Evolutionary conservation across 1,140 invertebrate species (phyloP).

Genomic region (Drosophila persimilis): DNA sequence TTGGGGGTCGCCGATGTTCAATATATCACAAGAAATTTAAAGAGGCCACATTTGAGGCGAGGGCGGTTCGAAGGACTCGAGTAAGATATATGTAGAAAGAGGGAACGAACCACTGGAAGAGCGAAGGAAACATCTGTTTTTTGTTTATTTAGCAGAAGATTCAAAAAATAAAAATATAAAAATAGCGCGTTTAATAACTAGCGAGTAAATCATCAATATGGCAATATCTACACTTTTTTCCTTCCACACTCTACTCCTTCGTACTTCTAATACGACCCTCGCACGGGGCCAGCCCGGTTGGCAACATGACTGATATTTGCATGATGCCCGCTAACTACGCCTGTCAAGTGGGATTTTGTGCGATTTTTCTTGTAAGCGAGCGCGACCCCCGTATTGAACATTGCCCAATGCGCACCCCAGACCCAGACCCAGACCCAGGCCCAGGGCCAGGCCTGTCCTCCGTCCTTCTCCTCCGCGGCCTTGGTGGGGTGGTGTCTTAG

Average conservation of each 20-base stretch:
- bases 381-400: slow-evolving; percentile 55
- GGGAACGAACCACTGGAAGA: no score
- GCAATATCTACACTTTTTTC: no score
- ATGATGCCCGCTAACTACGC: slow-evolving; percentile 81
- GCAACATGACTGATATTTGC: slow-evolving; percentile 78
- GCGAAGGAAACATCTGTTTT: no score
- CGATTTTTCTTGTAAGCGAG: slow-evolving; percentile 81
- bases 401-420: slow-evolving; percentile 6
- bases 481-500: slow-evolving; percentile 15
- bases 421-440: no score
- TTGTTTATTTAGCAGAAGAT: no score
- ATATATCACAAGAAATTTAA: slow-evolving; percentile 69
- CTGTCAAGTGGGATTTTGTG: slow-evolving; percentile 82
- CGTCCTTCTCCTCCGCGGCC: slow-evolving; percentile 1
- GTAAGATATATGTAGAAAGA: not conserved
- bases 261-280: slow-evolving; percentile 40
- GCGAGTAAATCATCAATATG: no score
- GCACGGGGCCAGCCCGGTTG: slow-evolving; percentile 6
- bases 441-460: not conserved
- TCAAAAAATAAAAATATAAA: no score
- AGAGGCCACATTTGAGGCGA: slow-evolving; percentile 11
- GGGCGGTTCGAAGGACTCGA: not conserved
- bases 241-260: no score
- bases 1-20: slow-evolving; percentile 61
- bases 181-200: no score